phyloP scores from a whole-genome alignment of 2,113 vertebrate species.

The Catharus bicknelli region DNA sequence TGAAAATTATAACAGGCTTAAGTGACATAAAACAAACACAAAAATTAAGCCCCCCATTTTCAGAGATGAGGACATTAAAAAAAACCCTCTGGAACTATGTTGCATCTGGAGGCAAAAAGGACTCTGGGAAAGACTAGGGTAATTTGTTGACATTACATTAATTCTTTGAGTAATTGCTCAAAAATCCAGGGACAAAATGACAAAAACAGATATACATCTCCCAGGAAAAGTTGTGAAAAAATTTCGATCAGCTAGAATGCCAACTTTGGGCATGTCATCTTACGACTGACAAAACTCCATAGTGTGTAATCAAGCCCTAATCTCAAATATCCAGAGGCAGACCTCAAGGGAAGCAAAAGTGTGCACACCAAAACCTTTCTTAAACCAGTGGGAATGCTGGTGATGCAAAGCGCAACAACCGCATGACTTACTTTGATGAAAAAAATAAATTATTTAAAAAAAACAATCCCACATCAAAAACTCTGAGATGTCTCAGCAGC shows the following conservation, averaged over 20 bases:
- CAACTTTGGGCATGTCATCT: slow-evolving; percentile 45
- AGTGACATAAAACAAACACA: not conserved
- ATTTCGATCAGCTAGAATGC: slow-evolving; percentile 28
- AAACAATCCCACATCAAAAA: not conserved
- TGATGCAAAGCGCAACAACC: not conserved
- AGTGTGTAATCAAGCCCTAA: not conserved
- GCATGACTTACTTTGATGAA: not conserved
- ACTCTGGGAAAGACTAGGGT: not conserved
- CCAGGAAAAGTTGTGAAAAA: slow-evolving; percentile 29
- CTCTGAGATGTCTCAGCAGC: not conserved
- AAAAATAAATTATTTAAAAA: not conserved
- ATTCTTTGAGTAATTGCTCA: slow-evolving; percentile 45
- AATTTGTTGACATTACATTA: slow-evolving; percentile 42
- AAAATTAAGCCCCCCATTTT: not conserved
- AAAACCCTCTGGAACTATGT: not conserved
- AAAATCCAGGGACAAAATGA: slow-evolving; percentile 37
- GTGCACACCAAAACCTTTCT: not conserved
- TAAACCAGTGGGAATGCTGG: not conserved
- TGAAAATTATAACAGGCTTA: not conserved
- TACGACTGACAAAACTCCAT: slow-evolving; percentile 33
- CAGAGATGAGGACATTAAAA: not conserved
- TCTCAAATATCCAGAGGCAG: not conserved
- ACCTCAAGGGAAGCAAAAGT: not conserved
- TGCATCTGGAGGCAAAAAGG: not conserved
- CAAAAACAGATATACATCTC: slow-evolving; percentile 56